Base-by-base conservation (phyloP, 2,797 vertebrate genomes). In the Sus cebifrons region DNA sequence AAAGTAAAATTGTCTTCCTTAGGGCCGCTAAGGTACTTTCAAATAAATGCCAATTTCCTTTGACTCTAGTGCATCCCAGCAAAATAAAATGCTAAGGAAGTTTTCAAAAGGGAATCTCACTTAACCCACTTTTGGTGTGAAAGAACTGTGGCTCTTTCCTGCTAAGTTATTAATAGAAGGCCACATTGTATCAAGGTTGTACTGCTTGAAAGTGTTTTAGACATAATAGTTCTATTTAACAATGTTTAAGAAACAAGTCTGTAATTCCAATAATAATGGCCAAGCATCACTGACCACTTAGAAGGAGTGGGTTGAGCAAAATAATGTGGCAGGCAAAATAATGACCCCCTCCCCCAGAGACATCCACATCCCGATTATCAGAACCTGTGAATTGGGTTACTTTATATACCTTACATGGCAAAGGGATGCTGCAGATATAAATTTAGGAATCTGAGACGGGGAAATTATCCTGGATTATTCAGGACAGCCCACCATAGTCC, bases 31-130 rank as follows among this genome's bases (percentile, higher is more conserved):
- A 84, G 49, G 12, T 70, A 91, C 2, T 92, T n/a, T 74, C 27
- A 89, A 79, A 74, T 86, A 86, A 96, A 90, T 29, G 44, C 21
- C 62, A 79, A 60, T 88, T 94, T 90, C 32, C 18, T 86, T 81
- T 95, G 65, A 70, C 62, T n/a, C 6, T 62, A 60, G 17, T 89
- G 15, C 40, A 89, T 40, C 23, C 64, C 58, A 56, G 15, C 20
- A 90, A 70, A 58, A 91, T 65, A 65, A 91, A 95, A 89, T 23
- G 17, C 36, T 52, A 79, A 78, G 32, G 44, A 65, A 56, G 60
- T 81, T 93, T 91, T 86, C 64, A 83, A 94, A 93, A 93, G 29
- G 16, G 14, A 93, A 91, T 36, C 6, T 74, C 70, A 83, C 2
- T 78, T 92, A 68, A 60, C 16, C 49, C 20, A 65, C 23, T 64